Conservation (phyloP, 2,888 invertebrate genomes). For the Listrodromus nycthemerus region DNA sequence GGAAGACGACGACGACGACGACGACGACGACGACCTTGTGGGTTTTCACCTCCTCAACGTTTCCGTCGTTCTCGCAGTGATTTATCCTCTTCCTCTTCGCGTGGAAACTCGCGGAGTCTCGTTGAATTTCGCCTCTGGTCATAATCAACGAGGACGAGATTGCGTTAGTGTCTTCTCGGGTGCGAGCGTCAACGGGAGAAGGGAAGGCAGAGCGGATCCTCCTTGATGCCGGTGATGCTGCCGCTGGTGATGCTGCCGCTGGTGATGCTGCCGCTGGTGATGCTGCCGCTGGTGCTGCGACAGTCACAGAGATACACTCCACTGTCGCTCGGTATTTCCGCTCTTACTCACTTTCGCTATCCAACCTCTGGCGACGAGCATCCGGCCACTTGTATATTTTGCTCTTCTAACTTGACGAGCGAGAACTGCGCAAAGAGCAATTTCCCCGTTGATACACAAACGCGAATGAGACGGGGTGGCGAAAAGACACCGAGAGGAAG, state of each 20-base stretch:
- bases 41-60: slow-evolving; percentile 14
- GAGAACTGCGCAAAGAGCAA: slow-evolving; percentile 32
- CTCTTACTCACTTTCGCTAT: slow-evolving; percentile 49
- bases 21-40: slow-evolving; percentile 15
- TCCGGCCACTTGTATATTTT: slow-evolving; percentile 14
- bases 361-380: slow-evolving; percentile 9
- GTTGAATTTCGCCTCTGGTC: slow-evolving; percentile 72
- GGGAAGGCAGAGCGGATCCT: slow-evolving; percentile 52
- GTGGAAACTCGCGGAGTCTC: slow-evolving; percentile 44
- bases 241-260: background rate
- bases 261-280: background rate
- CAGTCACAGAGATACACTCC: slow-evolving; percentile 13
- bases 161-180: slow-evolving; percentile 71
- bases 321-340: slow-evolving; percentile 57
- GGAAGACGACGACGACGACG: slow-evolving; percentile 19
- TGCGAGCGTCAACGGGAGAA: slow-evolving; percentile 23
- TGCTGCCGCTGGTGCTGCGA: background rate
- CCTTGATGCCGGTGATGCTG: background rate
- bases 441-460: slow-evolving; percentile 1
- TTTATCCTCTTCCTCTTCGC: slow-evolving; percentile 44
- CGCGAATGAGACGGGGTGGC: background rate
- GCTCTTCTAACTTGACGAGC: slow-evolving; percentile 11
- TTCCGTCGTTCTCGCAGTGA: slow-evolving; percentile 27
- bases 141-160: slow-evolving; percentile 77
- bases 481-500: slow-evolving; percentile 1